These are phyloP conservation scores for Cromileptes altivelis DNA, from an alignment of 2,113 vertebrate genomes.

Conservation along the genomic window DNA sequence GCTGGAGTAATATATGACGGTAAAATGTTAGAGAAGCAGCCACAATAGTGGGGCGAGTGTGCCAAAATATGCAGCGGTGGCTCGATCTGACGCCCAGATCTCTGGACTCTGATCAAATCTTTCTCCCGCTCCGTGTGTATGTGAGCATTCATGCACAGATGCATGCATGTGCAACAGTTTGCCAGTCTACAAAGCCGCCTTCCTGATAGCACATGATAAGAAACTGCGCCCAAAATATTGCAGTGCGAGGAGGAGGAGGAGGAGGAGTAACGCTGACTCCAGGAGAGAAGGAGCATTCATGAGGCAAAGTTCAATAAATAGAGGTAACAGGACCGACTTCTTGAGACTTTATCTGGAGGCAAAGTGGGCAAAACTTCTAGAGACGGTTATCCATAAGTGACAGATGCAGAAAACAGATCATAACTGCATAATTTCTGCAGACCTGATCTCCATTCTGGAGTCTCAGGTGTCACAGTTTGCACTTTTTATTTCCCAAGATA, in stretches of 20 bases:
- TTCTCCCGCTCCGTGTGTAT: not conserved
- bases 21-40: conserved; percentile 13
- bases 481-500: not conserved
- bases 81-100: conserved; percentile 19
- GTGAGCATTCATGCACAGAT: not conserved
- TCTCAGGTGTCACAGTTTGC: not conserved
- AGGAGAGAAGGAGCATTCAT: not conserved
- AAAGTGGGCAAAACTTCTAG: not conserved
- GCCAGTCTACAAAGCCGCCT: not conserved
- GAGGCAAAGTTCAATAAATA: no score
- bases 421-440: not conserved
- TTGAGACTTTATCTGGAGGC: not conserved
- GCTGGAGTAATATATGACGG: conserved; percentile 10
- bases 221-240: not conserved
- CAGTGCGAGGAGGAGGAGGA: not conserved
- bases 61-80: conserved; percentile 41
- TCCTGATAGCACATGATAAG: conserved; percentile 14
- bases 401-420: not conserved
- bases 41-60: conserved; percentile 8
- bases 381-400: not conserved
- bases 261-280: not conserved
- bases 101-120: conserved; percentile 20
- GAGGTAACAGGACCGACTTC: no score
- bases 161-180: conserved; percentile 15
- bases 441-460: conserved; percentile 45